Evolutionary conservation across 2,888 invertebrate genomes (phyloP).

Genomic region (Tinea semifulvella): DNA sequence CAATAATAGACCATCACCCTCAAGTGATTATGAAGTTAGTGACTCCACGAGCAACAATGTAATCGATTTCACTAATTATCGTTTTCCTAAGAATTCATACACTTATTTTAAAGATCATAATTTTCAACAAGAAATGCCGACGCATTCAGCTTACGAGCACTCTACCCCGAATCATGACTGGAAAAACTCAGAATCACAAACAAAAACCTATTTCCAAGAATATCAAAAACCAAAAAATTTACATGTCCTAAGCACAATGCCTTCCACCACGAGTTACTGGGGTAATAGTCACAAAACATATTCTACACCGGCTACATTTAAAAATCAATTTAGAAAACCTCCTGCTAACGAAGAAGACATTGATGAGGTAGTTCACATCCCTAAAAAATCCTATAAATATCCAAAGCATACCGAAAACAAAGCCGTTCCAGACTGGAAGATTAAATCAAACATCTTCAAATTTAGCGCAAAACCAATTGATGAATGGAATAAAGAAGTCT

Average conservation of each 20-base stretch:
- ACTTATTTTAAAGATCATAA: constrained; percentile 30
- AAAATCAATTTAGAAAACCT: constrained; percentile 23
- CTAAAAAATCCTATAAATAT: constrained; percentile 38
- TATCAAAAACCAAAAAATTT: constrained; percentile 10
- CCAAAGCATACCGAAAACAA: constrained; percentile 33
- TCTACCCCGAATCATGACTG: not conserved
- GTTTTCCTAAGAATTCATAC: constrained; percentile 36
- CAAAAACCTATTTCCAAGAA: constrained; percentile 4
- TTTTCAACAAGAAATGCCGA: not conserved
- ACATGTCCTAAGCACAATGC: constrained; percentile 32
- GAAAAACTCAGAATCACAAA: constrained; percentile 7
- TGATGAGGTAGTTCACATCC: constrained; percentile 47
- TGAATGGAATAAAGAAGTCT: constrained; percentile 42
- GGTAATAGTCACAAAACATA: constrained; percentile 8
- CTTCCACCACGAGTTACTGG: constrained; percentile 27
- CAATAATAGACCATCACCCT: constrained; percentile 28
- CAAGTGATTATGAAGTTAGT: constrained; percentile 34
- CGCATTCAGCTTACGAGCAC: not conserved
- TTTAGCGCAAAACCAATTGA: constrained; percentile 23
- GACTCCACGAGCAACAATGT: constrained; percentile 44
- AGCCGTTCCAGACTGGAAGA: constrained; percentile 29
- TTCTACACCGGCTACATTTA: constrained; percentile 3
- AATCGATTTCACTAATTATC: constrained; percentile 35
- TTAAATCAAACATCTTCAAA: not conserved
- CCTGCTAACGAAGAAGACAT: constrained; percentile 30